Evolutionary conservation across 30 jellyfish, hydroid and myxozoan genomes (phyloP).

Genomic region (Pseudorhiza aurosa): DNA sequence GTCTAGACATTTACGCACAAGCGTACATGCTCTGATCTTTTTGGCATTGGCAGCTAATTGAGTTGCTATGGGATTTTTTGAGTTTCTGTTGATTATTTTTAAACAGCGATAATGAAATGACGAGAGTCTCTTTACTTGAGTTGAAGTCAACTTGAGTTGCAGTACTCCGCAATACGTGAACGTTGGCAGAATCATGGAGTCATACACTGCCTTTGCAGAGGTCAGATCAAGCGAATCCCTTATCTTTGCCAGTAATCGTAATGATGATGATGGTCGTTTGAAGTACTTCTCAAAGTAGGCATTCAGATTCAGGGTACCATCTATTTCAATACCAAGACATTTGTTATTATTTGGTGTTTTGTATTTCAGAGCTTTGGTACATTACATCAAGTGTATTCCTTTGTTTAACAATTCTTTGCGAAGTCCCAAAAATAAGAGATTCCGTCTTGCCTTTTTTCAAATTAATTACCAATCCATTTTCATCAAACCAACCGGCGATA

Average conservation of each 20-base stretch:
- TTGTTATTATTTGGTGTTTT: no score
- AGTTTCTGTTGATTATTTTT: slow-evolving; percentile 30
- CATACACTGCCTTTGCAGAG: slow-evolving; percentile 38
- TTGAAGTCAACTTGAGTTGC: slow-evolving; percentile 11
- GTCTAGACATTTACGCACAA: slow-evolving; percentile 45
- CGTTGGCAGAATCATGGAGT: slow-evolving; percentile 48
- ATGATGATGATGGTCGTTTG: slow-evolving; percentile 27
- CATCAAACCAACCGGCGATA: slow-evolving; percentile 37
- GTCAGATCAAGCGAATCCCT: slow-evolving; percentile 10
- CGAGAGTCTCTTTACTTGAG: slow-evolving; percentile 53
- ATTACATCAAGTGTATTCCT: slow-evolving; percentile 17
- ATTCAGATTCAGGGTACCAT: slow-evolving; percentile 43
- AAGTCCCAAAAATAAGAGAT: slow-evolving; percentile 40
- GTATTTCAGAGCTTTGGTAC: slow-evolving; percentile 45
- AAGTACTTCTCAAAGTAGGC: slow-evolving; percentile 47
- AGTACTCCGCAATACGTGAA: slow-evolving; percentile 45
- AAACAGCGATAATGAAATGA: slow-evolving; percentile 39
- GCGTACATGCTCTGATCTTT: slow-evolving; percentile 34
- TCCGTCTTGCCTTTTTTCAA: slow-evolving; percentile 53
- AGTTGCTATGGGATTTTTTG: slow-evolving; percentile 27
- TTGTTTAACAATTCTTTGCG: slow-evolving; percentile 34
- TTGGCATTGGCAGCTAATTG: slow-evolving; percentile 45
- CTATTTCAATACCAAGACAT: no score
- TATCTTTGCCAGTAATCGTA: slow-evolving; percentile 5
- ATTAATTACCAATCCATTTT: slow-evolving; percentile 48